Conservation (phyloP, 2,113 vertebrate species). For the Machaerirhynchus nigripectus region DNA sequence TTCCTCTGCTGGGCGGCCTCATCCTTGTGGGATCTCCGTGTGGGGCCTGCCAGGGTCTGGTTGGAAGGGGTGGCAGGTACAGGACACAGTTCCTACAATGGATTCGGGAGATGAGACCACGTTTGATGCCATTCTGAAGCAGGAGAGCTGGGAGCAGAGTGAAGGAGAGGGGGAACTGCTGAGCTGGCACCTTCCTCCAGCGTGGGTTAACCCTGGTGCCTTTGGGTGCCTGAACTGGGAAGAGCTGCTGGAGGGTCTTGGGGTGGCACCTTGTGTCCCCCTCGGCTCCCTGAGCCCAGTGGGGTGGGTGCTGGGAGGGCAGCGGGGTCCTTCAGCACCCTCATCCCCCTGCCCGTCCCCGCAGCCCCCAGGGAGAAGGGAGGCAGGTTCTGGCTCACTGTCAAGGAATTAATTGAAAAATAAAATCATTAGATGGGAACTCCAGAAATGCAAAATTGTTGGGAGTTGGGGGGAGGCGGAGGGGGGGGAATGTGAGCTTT, state of each 20-base stretch:
- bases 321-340: fast-evolving
- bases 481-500: slow-evolving; percentile 49
- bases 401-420: slow-evolving; percentile 84
- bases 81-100: fast-evolving
- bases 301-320: not conserved
- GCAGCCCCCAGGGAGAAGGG: not conserved
- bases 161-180: not conserved
- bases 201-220: not conserved
- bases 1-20: not conserved
- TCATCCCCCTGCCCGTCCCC: not conserved
- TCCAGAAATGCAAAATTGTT: slow-evolving; percentile 75
- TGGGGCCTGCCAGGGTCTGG: fast-evolving
- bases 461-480: not conserved
- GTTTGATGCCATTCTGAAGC: fast-evolving
- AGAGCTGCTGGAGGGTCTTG: not conserved
- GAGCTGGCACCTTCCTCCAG: not conserved
- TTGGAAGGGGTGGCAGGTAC: not conserved
- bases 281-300: fast-evolving
- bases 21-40: fast-evolving
- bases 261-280: not conserved
- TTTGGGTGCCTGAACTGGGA: not conserved
- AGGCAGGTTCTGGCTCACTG: slow-evolving; percentile 67
- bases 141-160: not conserved
- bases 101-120: not conserved
- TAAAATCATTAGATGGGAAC: slow-evolving; percentile 80